Conservation (phyloP, 2,113 vertebrate genomes). For the Rhabdomys dilectus region DNA sequence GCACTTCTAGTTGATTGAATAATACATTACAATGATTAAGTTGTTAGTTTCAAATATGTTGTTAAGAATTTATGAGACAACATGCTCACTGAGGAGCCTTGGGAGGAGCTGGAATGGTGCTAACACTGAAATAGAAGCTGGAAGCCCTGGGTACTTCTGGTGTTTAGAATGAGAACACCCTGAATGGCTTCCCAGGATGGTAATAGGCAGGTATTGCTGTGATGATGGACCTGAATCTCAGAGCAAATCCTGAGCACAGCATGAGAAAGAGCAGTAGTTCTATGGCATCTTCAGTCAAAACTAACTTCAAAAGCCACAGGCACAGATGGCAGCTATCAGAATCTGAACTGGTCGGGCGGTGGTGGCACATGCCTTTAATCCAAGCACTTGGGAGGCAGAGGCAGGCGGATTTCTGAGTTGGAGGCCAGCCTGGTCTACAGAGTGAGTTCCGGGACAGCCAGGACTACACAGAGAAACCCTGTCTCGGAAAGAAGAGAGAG, state of each 20-base stretch:
- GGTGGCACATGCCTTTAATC: no score
- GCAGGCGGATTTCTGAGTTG: no score
- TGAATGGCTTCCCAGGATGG: background rate
- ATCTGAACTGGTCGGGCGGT: no score
- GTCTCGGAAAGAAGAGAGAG: no score
- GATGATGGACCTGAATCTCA: background rate
- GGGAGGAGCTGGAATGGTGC: background rate
- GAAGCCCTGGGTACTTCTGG: no score
- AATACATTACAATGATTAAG: conserved; percentile 40
- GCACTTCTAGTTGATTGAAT: conserved; percentile 13
- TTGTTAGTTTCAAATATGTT: conserved; percentile 27
- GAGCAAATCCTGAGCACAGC: background rate
- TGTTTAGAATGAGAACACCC: background rate
- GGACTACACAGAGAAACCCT: no score
- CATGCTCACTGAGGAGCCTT: background rate
- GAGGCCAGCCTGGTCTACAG: no score
- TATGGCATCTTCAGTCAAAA: background rate
- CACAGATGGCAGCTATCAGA: no score
- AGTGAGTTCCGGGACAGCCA: no score
- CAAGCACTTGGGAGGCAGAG: no score
- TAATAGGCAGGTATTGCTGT: background rate
- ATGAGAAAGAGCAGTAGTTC: background rate
- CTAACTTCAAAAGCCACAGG: background rate
- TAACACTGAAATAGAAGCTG: background rate
- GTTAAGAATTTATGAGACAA: conserved; percentile 52